Conservation (phyloP, 2,888 invertebrate species). For the Eristalinus sepulchralis region DNA sequence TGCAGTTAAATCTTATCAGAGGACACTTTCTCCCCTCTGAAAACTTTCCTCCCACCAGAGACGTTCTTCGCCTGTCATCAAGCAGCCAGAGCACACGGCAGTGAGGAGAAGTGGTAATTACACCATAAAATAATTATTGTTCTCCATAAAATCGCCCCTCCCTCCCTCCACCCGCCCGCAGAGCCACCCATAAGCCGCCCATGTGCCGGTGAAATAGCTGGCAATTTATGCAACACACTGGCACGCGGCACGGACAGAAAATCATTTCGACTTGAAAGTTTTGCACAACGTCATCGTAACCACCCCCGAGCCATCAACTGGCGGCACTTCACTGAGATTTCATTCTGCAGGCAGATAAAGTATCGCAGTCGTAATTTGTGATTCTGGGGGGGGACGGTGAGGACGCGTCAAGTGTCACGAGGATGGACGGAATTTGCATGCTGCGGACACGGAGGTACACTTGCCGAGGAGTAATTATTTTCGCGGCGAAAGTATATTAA, state of each 20-base stretch:
- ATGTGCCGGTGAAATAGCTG: neutral
- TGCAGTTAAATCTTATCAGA: neutral
- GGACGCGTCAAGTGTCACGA: neutral
- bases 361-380: neutral
- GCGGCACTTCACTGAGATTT: slow-evolving; percentile 33
- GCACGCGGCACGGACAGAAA: neutral
- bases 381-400: neutral
- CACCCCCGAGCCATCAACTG: slow-evolving; percentile 24
- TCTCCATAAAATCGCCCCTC: neutral
- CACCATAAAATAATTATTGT: slow-evolving; percentile 12
- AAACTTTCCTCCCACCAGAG: neutral
- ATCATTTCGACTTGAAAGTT: slow-evolving; percentile 23
- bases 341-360: neutral
- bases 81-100: neutral
- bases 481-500: neutral
- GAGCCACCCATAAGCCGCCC: neutral
- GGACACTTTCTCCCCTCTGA: neutral
- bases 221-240: neutral
- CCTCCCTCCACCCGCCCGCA: neutral
- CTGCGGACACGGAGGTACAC: neutral
- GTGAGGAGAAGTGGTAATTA: neutral
- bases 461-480: neutral
- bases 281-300: slow-evolving; percentile 4
- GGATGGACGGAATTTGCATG: neutral
- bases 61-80: neutral